A percentile compares a stretch with the other conserved stretches of the same genome.
phyloP scores from a whole-genome alignment of 2,113 vertebrate species.

The Pollimyrus isidori region DNA sequence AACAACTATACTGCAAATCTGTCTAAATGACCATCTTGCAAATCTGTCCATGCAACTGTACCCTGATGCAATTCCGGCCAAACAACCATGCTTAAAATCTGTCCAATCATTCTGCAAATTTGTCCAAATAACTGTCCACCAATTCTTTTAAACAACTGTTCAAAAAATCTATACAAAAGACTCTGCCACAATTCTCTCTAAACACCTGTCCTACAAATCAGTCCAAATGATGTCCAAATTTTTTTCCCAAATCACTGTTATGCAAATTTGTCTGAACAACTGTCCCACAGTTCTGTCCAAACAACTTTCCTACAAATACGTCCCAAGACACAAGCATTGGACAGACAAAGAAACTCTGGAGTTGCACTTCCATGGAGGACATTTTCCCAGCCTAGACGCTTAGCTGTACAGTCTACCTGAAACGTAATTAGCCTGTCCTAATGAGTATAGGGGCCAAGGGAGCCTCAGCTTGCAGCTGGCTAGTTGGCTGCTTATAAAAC shows the following conservation, averaged over 20 bases:
- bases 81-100: conserved; percentile 37
- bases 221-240: neutral
- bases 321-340: neutral
- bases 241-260: neutral
- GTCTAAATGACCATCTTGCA: accelerated
- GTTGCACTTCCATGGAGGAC: neutral
- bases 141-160: neutral
- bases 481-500: neutral
- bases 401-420: neutral
- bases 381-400: neutral
- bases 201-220: conserved; percentile 25
- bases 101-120: neutral
- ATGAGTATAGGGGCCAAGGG: neutral
- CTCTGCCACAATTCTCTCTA: neutral
- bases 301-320: neutral
- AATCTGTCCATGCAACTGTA: neutral
- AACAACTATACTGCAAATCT: conserved; percentile 33
- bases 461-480: neutral
- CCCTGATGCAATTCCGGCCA: neutral
- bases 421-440: neutral
- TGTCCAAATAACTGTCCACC: conserved; percentile 44
- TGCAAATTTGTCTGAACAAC: conserved; percentile 26
- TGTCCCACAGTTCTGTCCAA: neutral
- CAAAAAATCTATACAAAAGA: neutral
- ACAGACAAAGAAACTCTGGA: neutral